Percentiles rank a stretch among this genome's conserved stretches.
phyloP scores from a whole-genome alignment of 2,888 invertebrate genomes.

The Subacronicta megacephala region DNA sequence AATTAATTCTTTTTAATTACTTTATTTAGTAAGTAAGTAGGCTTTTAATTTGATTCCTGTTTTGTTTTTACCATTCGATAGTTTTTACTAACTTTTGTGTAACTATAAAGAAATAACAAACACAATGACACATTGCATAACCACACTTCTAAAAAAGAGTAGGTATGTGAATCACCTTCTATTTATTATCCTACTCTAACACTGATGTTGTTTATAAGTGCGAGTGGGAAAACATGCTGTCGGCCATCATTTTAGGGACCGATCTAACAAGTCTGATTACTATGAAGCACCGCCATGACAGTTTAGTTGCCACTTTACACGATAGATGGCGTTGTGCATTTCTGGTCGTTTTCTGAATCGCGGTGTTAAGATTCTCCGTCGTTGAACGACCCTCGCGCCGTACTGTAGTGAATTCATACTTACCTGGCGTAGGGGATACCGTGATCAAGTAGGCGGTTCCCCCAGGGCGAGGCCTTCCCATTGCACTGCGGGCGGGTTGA shows the following conservation, averaged over 20 bases:
- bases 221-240: slow-evolving; percentile 3
- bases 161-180: not conserved
- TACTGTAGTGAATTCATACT: slow-evolving; percentile 22
- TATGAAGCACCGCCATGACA: not conserved
- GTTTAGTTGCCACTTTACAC: slow-evolving; percentile 2
- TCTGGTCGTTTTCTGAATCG: slow-evolving; percentile 20
- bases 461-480: slow-evolving; percentile 44
- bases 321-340: slow-evolving; percentile 33
- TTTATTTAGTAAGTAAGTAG: no score
- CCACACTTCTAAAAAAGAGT: not conserved
- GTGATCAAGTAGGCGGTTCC: slow-evolving; percentile 44
- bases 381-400: slow-evolving; percentile 13
- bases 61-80: no score
- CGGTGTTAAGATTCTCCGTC: slow-evolving; percentile 40
- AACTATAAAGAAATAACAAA: slow-evolving; percentile 8
- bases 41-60: no score
- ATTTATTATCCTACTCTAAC: slow-evolving; percentile 12
- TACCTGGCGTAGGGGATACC: slow-evolving; percentile 47
- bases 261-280: not conserved
- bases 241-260: not conserved
- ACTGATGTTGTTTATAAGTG: not conserved
- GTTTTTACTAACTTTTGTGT: no score
- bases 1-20: no score
- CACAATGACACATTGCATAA: slow-evolving; percentile 3
- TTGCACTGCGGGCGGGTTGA: slow-evolving; percentile 44